phyloP scores from a whole-genome alignment of 1,140 invertebrate genomes.

The Microplitis mediator region DNA sequence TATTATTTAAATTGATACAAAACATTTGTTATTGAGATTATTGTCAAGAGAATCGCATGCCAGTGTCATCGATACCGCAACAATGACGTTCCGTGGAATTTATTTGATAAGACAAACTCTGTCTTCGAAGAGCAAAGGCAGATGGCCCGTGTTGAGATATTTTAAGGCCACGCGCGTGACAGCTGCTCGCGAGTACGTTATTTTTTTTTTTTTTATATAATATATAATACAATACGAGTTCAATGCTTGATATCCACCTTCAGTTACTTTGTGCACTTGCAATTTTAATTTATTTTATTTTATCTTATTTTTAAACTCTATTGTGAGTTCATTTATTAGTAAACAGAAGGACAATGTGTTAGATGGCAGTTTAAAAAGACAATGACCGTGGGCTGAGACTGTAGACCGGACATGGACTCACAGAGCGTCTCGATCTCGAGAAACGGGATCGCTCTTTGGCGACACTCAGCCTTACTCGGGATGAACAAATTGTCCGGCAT shows the following conservation, averaged over 20 bases:
- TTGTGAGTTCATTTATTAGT: no score
- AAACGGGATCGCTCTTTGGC: constrained; percentile 30
- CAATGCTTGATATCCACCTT: not conserved
- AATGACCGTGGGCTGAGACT: constrained; percentile 28
- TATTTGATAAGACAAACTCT: no score
- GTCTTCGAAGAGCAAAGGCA: constrained; percentile 5
- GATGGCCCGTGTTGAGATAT: constrained; percentile 17
- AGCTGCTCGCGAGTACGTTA: constrained; percentile 22
- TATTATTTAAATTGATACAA: no score
- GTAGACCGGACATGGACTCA: constrained; percentile 44
- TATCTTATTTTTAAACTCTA: no score
- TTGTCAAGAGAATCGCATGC: no score
- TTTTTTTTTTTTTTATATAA: not conserved
- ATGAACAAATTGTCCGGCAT: constrained; percentile 40
- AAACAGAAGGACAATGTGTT: constrained; percentile 7
- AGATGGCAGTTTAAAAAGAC: constrained; percentile 31
- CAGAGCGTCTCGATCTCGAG: constrained; percentile 33
- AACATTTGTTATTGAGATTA: no score
- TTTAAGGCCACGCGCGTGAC: constrained; percentile 27
- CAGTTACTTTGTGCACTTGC: not conserved
- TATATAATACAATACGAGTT: not conserved
- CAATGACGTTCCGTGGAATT: no score
- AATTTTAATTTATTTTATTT: not conserved
- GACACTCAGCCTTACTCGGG: constrained; percentile 30
- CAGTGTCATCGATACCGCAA: no score